Percentiles rank a stretch among this genome's conserved stretches.
Conservation (phyloP, 2,797 vertebrate genomes). For the Onychomys leucogaster region DNA sequence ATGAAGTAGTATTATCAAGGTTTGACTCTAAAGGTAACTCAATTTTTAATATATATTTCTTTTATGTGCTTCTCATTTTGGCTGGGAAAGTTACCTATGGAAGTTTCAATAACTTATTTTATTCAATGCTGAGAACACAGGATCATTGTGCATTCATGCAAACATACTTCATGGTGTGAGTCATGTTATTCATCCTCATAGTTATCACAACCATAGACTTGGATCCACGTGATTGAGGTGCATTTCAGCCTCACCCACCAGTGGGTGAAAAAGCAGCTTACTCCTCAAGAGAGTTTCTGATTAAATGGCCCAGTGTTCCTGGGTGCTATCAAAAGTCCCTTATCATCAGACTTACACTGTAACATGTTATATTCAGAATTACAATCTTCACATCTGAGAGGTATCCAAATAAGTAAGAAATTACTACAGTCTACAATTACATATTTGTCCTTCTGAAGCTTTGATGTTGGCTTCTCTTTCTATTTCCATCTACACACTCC, state of each 20-base stretch:
- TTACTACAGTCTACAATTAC: constrained; percentile 53
- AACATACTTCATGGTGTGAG: background rate
- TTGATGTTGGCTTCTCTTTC: constrained; percentile 67
- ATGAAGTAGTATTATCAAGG: background rate
- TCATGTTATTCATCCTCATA: background rate
- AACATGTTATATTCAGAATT: constrained; percentile 31
- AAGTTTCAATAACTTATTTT: constrained; percentile 3
- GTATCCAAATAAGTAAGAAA: constrained; percentile 20
- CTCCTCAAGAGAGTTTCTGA: background rate
- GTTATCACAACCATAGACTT: background rate
- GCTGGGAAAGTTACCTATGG: background rate
- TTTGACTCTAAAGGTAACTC: background rate
- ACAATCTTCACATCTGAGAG: constrained; percentile 25
- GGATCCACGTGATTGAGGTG: background rate
- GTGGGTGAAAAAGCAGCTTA: constrained; percentile 6
- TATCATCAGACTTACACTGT: constrained; percentile 25
- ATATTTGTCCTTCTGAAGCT: constrained; percentile 58
- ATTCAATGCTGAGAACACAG: constrained; percentile 8
- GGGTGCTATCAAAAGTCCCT: constrained; percentile 36
- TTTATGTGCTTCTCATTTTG: background rate
- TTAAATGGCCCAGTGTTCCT: background rate
- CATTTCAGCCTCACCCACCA: background rate
- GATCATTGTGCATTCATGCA: background rate
- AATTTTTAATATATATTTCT: constrained; percentile 34
- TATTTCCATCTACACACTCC: constrained; percentile 58